phyloP scores from a whole-genome alignment of 2,888 invertebrate species.

The Mamestra brassicae region DNA sequence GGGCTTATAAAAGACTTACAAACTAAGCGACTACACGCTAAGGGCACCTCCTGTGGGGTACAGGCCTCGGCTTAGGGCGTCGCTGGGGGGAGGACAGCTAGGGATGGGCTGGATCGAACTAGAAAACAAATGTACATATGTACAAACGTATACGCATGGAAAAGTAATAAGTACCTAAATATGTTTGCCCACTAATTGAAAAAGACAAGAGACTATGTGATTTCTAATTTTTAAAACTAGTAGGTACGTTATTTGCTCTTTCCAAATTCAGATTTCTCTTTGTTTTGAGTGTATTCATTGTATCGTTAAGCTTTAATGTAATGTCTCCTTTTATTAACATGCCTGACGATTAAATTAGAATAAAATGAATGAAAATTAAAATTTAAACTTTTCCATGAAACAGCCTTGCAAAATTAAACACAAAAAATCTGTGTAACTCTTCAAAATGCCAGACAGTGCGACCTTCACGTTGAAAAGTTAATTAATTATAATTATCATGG shows the following conservation, averaged over 20 bases:
- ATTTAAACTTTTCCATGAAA: constrained; percentile 4
- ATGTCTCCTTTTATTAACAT: background rate
- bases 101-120: too few species aligned
- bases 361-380: background rate
- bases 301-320: background rate
- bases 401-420: background rate
- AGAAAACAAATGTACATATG: too few species aligned
- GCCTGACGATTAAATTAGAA: background rate
- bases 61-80: too few species aligned
- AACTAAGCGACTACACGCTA: too few species aligned
- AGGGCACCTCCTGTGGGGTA: too few species aligned
- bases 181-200: too few species aligned
- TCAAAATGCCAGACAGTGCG: constrained; percentile 50
- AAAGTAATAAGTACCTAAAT: too few species aligned
- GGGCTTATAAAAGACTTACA: too few species aligned
- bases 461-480: constrained; percentile 61
- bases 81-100: too few species aligned
- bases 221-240: background rate
- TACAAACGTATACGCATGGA: too few species aligned
- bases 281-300: background rate
- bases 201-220: too few species aligned
- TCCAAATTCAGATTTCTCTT: background rate
- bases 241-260: background rate
- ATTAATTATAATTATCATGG: constrained; percentile 62
- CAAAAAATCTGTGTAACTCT: constrained; percentile 37